Evolutionary conservation across 2,888 invertebrate species (phyloP).

Genomic region (Neoscelio sp.): DNA sequence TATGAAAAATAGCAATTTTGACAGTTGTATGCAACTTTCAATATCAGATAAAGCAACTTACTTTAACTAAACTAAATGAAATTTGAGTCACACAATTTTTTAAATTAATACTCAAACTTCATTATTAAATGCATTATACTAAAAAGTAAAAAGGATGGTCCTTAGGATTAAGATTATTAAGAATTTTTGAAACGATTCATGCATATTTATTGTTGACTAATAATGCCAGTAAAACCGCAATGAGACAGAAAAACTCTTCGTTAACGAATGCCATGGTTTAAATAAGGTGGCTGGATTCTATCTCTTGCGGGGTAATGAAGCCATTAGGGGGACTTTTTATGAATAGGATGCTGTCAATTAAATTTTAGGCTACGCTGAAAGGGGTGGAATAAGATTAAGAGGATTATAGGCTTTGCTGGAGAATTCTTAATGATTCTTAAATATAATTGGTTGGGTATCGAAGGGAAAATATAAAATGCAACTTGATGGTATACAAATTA

Average conservation of each 20-base stretch:
- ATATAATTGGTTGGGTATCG: too few relatives aligned
- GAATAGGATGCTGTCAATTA: conserved; percentile 43
- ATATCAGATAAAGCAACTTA: too few relatives aligned
- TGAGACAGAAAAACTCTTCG: conserved; percentile 40
- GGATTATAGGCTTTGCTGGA: conserved; percentile 40
- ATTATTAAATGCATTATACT: too few relatives aligned
- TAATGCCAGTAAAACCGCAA: conserved; percentile 46
- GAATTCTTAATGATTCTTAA: conserved; percentile 28
- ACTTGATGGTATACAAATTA: too few relatives aligned
- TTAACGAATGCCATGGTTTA: conserved; percentile 31
- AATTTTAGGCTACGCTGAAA: conserved; percentile 29
- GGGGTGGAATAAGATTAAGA: conserved; percentile 32
- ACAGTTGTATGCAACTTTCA: too few relatives aligned
- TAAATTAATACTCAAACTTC: too few relatives aligned
- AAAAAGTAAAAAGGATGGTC: too few relatives aligned
- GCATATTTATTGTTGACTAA: conserved; percentile 35
- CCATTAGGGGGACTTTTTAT: conserved; percentile 31
- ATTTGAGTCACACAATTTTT: too few relatives aligned
- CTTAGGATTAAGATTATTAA: conserved; percentile 22
- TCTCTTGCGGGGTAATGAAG: conserved; percentile 33
- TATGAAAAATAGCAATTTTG: too few relatives aligned
- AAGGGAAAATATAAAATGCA: too few relatives aligned
- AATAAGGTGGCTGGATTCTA: conserved; percentile 29
- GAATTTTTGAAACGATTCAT: conserved; percentile 25
- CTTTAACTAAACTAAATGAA: too few relatives aligned